Evolutionary conservation across 64 coral and sea anemone species (phyloP), one percentile per base, ranked within the genome.

Genomic region (Stichodactyla helianthus): DNA sequence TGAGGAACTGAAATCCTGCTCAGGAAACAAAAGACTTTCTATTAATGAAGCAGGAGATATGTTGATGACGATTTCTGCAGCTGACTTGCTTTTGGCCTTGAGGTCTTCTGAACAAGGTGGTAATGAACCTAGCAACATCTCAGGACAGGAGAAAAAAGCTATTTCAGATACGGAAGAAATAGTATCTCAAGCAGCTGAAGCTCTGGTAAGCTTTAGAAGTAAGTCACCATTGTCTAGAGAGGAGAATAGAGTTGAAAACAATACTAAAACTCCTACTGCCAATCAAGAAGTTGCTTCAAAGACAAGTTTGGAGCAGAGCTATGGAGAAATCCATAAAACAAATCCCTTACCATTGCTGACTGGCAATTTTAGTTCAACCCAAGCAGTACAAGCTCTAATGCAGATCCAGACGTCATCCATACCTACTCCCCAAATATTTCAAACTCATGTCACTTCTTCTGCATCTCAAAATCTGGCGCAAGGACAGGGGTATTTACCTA

Each of bases 121-220:
- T 52, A 14, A 12, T 44, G 35, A 44, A 44, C 35, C 35, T 44
- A 44, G 35, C 1, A 2, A 44, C 35, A 44, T 44, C 35, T 44
- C 20, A 54, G 56, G 51, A 79, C 16, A 58, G 2, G 83, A 84
- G 17, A 84, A 59, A 13, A 84, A 84, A 63, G 59, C 27, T 5
- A 84, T 84, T 63, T 84, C 83, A 54, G 83, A 84, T 84, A 60
- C 55, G 50, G 77, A 87, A 54, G 90, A 79, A 14, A 92, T 82
- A 9, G 60, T 92, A 15, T 92, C 90, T 0, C 90, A 92, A 54
- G 90, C 90, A 19, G 90, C 90, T 5, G 90, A 92, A 76, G 90
- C 90, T 28, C 31, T 92, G 15, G 90, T 92, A 15, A 92, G 90
- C 31, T 92, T 92, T 53, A 85, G 90, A 82, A 20, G 84, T 20